These are phyloP conservation scores for Galagoides demidoff DNA, from an alignment of 2,797 vertebrate genomes.

Conservation along the genomic window DNA sequence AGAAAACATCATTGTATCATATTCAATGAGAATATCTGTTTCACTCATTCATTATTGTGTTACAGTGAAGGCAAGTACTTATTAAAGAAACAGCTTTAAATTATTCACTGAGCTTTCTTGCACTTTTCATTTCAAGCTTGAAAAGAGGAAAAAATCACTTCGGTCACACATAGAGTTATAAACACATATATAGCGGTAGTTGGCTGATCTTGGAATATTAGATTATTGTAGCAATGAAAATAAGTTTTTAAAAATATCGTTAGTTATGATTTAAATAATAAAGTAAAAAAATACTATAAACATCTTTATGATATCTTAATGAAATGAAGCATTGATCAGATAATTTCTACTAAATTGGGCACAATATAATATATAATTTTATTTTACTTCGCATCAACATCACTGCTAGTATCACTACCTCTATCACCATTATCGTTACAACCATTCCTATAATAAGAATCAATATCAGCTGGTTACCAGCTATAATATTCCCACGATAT, in stretches of 20 bases:
- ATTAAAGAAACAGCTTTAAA: conserved; percentile 80
- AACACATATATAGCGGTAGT: conserved; percentile 85
- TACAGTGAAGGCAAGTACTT: conserved; percentile 79
- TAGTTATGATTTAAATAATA: conserved; percentile 89
- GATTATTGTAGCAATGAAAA: conserved; percentile 86
- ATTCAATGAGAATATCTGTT: conserved; percentile 85
- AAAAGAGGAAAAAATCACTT: conserved; percentile 68
- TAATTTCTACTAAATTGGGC: conserved; percentile 85
- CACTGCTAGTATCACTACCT: conserved; percentile 64
- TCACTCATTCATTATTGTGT: conserved; percentile 79
- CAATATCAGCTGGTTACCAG: conserved; percentile 90
- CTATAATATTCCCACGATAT: conserved; percentile 86
- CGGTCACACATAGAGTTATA: conserved; percentile 83
- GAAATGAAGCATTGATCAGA: conserved; percentile 87
- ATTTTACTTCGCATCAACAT: conserved; percentile 76
- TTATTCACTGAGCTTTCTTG: conserved; percentile 78
- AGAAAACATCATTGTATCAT: conserved; percentile 85
- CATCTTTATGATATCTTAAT: conserved; percentile 88
- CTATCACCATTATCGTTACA: conserved; percentile 71
- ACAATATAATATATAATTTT: conserved; percentile 85
- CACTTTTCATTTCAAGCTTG: conserved; percentile 79
- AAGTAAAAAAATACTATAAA: conserved; percentile 90
- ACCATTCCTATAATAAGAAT: conserved; percentile 82
- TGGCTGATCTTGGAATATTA: conserved; percentile 85
- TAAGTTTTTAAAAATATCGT: conserved; percentile 89